These are phyloP conservation scores for Toxonevra muliebris DNA, from an alignment of 2,888 invertebrate genomes.

Conservation along the genomic window DNA sequence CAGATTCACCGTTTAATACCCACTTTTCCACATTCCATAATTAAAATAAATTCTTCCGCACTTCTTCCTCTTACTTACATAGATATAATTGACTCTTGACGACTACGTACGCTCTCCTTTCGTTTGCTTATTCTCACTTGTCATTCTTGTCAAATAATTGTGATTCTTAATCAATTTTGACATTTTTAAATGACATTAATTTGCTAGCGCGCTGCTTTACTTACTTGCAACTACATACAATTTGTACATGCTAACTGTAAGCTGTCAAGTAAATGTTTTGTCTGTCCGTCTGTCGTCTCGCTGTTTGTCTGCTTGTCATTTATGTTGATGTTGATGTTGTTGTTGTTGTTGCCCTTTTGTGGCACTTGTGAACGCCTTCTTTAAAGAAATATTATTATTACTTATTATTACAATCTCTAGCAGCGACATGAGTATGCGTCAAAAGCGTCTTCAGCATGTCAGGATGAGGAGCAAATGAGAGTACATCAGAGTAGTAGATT, in stretches of 20 bases:
- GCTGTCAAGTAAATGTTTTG: slow-evolving; percentile 21
- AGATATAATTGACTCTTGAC: too few relatives aligned
- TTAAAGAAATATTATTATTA: slow-evolving; percentile 11
- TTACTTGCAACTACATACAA: slow-evolving; percentile 11
- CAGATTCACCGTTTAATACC: too few relatives aligned
- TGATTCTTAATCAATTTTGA: slow-evolving; percentile 53
- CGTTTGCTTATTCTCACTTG: slow-evolving; percentile 19
- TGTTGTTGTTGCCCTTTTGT: neutral
- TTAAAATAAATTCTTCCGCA: too few relatives aligned
- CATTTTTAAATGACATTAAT: slow-evolving; percentile 52
- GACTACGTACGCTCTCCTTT: too few relatives aligned
- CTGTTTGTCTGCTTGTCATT: too few relatives aligned
- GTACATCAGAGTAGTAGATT: slow-evolving; percentile 40
- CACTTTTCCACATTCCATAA: too few relatives aligned
- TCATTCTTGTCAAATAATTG: slow-evolving; percentile 24
- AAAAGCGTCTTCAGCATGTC: slow-evolving; percentile 37
- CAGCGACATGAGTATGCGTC: slow-evolving; percentile 4
- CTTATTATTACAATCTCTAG: slow-evolving; percentile 14
- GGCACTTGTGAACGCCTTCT: neutral
- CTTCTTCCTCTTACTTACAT: too few relatives aligned
- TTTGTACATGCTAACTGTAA: slow-evolving; percentile 21
- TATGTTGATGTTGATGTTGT: neutral
- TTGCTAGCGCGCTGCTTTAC: slow-evolving; percentile 39
- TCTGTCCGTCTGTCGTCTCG: too few relatives aligned
- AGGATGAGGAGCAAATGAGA: slow-evolving; percentile 37